Evolutionary conservation across 2,797 vertebrate species (phyloP).

Genomic region (Gymnoscopelus braueri): DNA sequence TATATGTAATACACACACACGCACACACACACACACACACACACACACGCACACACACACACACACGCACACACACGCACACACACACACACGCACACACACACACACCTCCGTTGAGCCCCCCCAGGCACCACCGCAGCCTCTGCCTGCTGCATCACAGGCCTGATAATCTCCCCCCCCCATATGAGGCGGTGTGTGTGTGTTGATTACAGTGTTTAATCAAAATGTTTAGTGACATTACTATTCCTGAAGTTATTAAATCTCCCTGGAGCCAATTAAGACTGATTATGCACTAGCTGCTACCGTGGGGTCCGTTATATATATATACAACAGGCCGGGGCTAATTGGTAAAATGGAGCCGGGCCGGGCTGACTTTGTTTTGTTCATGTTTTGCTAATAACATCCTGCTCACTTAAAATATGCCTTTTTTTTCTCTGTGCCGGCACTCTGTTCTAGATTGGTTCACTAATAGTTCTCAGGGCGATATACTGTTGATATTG

Average conservation of each 20-base stretch:
- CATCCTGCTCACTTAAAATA: constrained; percentile 8
- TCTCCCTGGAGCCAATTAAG: constrained; percentile 57
- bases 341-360: constrained; percentile 1
- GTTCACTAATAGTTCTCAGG: background rate
- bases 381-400: constrained; percentile 51
- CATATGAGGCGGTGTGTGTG: constrained; percentile 50
- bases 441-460: background rate
- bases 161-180: constrained; percentile 5
- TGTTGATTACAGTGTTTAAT: constrained; percentile 66
- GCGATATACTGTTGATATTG: background rate
- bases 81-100: constrained; percentile 12
- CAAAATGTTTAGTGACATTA: constrained; percentile 60
- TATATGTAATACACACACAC: too few relatives aligned
- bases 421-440: background rate
- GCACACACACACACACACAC: background rate
- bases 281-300: constrained; percentile 51
- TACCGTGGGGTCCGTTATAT: constrained; percentile 33
- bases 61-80: constrained; percentile 6
- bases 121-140: constrained; percentile 15
- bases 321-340: constrained; percentile 39
- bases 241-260: constrained; percentile 59
- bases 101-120: constrained; percentile 20
- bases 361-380: background rate
- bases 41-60: background rate
- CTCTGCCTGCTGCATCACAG: constrained; percentile 44